Percentiles rank a stretch among this genome's conserved stretches.
Evolutionary conservation across 2,113 vertebrate species (phyloP).

Genomic region (Pluvialis apricaria): DNA sequence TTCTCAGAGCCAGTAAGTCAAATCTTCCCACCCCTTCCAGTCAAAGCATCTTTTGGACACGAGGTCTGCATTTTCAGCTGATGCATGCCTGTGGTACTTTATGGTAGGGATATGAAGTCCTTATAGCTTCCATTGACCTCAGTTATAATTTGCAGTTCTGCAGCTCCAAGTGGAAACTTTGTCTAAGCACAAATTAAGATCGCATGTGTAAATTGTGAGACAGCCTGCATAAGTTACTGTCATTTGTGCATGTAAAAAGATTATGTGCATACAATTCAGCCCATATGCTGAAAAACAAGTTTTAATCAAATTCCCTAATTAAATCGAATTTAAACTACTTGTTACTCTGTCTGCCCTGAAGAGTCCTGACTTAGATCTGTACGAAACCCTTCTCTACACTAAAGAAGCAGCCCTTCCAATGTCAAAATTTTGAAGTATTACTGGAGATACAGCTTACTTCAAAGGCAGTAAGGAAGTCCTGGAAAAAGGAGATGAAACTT

Average conservation of each 20-base stretch:
- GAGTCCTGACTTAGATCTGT: neutral
- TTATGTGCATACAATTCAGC: neutral
- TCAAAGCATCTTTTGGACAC: neutral
- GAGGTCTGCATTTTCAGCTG: neutral
- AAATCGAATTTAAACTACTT: neutral
- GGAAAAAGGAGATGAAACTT: neutral
- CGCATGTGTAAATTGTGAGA: neutral
- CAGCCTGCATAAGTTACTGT: slow-evolving; percentile 16
- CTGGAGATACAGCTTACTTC: neutral
- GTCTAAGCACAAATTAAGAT: neutral
- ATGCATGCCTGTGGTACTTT: neutral
- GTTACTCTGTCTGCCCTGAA: neutral
- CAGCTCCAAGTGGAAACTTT: neutral
- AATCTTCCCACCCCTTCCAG: neutral
- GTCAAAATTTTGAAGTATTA: neutral
- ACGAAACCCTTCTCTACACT: neutral
- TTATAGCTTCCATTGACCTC: neutral
- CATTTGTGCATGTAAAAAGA: slow-evolving; percentile 3
- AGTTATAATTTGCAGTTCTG: neutral
- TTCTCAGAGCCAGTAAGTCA: neutral
- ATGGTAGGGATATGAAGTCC: neutral
- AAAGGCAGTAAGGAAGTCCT: neutral
- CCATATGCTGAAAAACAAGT: neutral
- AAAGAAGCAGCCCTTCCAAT: neutral
- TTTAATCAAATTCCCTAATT: neutral